These are phyloP conservation scores for Holothuria glaberrima DNA, from an alignment of 35 echinoderm and acorn worm genomes.

Conservation along the genomic window DNA sequence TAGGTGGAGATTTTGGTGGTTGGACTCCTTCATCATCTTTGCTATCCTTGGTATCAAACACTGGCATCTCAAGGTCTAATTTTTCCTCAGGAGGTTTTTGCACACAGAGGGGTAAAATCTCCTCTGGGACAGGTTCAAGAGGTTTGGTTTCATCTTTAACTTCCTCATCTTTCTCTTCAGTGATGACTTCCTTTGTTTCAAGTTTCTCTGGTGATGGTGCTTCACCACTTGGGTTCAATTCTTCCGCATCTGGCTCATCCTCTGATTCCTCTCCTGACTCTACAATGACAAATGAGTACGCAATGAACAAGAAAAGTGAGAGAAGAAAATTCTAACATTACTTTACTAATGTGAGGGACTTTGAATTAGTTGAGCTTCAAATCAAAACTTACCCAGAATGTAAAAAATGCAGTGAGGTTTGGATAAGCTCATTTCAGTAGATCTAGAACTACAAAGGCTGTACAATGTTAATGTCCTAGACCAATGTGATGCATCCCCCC, in stretches of 20 bases:
- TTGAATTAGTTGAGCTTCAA: no score
- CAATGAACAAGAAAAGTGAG: no score
- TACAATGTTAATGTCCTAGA: no score
- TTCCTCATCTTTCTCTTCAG: not conserved
- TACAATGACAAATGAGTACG: not conserved
- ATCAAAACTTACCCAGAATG: no score
- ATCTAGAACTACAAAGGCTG: no score
- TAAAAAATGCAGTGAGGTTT: no score
- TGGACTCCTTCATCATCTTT: not conserved
- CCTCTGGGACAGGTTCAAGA: slow-evolving; percentile 29
- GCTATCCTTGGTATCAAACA: slow-evolving; percentile 12
- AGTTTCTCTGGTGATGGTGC: not conserved
- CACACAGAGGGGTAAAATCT: not conserved
- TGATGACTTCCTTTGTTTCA: not conserved
- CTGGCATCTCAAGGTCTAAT: slow-evolving; percentile 23
- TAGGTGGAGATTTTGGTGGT: slow-evolving; percentile 39
- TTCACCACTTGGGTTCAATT: not conserved
- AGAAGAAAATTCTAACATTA: no score
- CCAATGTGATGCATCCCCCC: no score
- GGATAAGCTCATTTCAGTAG: no score
- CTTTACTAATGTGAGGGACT: no score
- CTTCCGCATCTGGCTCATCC: not conserved
- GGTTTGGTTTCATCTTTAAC: slow-evolving; percentile 3
- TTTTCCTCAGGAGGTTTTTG: not conserved
- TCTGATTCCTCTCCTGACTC: slow-evolving; percentile 50